Base-by-base conservation (phyloP, 1,140 invertebrate genomes). In the Idris sp. region DNA sequence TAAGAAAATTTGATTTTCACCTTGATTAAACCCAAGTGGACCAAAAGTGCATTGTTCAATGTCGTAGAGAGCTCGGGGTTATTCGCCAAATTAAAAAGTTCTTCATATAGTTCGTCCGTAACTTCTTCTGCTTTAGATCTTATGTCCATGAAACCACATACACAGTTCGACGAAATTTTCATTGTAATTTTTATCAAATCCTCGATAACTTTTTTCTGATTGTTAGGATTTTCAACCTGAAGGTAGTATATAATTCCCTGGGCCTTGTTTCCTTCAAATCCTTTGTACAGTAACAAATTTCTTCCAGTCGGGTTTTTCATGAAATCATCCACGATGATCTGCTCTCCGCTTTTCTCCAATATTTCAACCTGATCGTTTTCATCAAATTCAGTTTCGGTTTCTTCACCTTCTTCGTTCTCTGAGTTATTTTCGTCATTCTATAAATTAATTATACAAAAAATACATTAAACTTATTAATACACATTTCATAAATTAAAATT, bases 1-100 rank as follows among this genome's bases (percentile, higher is more conserved):
- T n/a, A n/a, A n/a, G n/a, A n/a, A n/a, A n/a, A n/a, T n/a, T n/a
- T n/a, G n/a, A n/a, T n/a, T n/a, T n/a, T n/a, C n/a, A 91, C 91
- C 84, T 94, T 94, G 31, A 95, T 86, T 10, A 95, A 84, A 15
- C 92, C 92, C 49, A 94, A 81, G 78, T 91, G 88, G 8, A 93
- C 90, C 1, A 94, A 83, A 13, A 94, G 81, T 44, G 87, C 86
- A 79, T 95, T 94, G 56, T 91, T 89, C 2, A 93, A 85, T 26
- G 86, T 75, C n/a, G n/a, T n/a, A 0, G 89, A 86, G 26, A 88
- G n/a, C n/a, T n/a, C 80, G 65, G 88, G 76, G 49, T 90, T 82
- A n/a, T 81, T 83, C 1, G 89, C 90, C 80, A 89, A 89, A 3
- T 86, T 84, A 75, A 92, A 91, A 8, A 92, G 79, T 51, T 91